Percentiles rank a stretch among this genome's conserved stretches.
These are phyloP conservation scores for Hydrotaea cyrtoneurina DNA, from an alignment of 2,888 invertebrate species.

Conservation along the genomic window DNA sequence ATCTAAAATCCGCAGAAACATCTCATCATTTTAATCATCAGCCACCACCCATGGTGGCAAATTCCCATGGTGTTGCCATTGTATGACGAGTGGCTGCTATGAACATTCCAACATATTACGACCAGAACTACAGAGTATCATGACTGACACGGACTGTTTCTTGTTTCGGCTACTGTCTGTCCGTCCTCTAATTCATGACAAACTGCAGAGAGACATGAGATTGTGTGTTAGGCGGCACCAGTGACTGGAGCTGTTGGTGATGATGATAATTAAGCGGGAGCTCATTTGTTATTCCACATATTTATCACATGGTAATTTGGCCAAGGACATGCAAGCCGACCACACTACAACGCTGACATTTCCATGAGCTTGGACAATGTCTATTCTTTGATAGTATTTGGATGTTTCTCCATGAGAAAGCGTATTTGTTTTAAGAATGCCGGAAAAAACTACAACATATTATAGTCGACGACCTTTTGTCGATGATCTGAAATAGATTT, in stretches of 20 bases:
- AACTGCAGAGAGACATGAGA: constrained; percentile 19
- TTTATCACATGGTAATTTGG: neutral
- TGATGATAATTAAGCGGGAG: neutral
- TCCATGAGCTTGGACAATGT: no score
- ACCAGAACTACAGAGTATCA: neutral
- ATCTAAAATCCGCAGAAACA: neutral
- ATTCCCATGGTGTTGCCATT: constrained; percentile 41
- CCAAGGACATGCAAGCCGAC: neutral
- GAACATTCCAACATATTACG: no score
- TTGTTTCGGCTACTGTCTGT: constrained; percentile 7
- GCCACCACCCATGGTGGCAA: constrained; percentile 55
- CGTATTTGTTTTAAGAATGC: no score
- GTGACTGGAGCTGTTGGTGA: neutral
- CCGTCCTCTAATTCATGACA: neutral
- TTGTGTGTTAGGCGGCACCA: neutral
- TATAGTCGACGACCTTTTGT: no score
- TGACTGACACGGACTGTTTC: neutral
- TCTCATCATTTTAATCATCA: constrained; percentile 34
- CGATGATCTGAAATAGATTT: no score
- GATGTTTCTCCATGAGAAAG: no score
- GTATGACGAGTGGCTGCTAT: no score
- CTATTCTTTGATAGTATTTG: no score
- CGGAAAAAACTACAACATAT: no score
- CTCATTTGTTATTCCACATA: neutral
- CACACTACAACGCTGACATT: neutral